Conservation (phyloP, 1,140 invertebrate species). For the Pentalonia nigronervosa region DNA sequence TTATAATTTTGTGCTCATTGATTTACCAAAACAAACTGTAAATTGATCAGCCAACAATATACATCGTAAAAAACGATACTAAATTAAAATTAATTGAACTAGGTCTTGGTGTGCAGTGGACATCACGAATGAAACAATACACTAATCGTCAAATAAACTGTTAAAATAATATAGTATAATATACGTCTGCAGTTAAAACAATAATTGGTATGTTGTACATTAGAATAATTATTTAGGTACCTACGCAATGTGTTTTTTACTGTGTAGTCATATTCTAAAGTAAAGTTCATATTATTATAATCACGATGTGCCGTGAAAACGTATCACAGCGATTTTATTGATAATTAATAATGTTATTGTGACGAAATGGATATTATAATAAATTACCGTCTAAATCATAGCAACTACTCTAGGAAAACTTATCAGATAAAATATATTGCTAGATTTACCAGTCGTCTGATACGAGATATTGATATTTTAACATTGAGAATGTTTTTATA, state of each 20-base stretch:
- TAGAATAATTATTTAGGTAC: background rate
- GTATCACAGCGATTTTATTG: background rate
- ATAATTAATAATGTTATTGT: background rate
- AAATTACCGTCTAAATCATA: background rate
- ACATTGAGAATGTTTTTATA: background rate
- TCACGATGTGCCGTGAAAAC: background rate
- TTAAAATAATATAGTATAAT: background rate
- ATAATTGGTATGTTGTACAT: background rate
- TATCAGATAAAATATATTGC: background rate
- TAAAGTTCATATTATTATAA: background rate
- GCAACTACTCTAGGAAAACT: background rate
- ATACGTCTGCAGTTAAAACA: background rate
- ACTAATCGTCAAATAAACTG: background rate
- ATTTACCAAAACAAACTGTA: background rate
- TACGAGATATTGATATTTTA: background rate
- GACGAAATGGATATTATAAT: background rate
- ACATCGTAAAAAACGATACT: background rate
- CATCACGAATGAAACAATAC: background rate
- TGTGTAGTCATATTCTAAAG: background rate
- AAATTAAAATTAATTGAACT: constrained; percentile 5
- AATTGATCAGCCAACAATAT: background rate
- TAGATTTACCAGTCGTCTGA: background rate
- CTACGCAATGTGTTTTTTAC: background rate
- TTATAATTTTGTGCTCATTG: background rate
- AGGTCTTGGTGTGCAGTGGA: background rate